These are phyloP conservation scores for Aptenodytes patagonicus DNA, from an alignment of 2,113 vertebrate species.

Conservation along the genomic window DNA sequence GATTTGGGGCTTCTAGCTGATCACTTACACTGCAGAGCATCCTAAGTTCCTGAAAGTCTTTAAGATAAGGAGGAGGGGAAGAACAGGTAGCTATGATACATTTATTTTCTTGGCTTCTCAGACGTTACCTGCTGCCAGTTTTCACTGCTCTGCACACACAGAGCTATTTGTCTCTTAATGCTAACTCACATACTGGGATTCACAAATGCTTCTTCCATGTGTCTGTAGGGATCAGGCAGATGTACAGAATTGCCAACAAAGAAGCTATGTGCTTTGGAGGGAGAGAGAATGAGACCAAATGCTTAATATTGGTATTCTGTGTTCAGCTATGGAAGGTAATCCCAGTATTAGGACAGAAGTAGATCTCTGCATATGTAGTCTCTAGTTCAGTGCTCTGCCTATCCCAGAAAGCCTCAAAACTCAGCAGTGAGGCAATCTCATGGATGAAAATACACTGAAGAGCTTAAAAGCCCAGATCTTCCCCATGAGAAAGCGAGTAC, in stretches of 20 bases:
- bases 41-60: background rate
- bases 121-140: background rate
- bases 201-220: background rate
- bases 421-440: background rate
- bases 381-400: background rate
- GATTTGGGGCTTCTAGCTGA: background rate
- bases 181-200: background rate
- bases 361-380: background rate
- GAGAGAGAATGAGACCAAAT: background rate
- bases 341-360: background rate
- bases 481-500: background rate
- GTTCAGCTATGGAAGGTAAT: background rate
- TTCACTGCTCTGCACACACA: background rate
- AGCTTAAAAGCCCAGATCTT: background rate
- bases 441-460: background rate
- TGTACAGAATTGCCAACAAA: background rate
- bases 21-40: background rate
- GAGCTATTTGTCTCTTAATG: background rate
- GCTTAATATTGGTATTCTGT: background rate
- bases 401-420: background rate
- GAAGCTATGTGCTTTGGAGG: background rate
- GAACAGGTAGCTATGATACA: constrained; percentile 6
- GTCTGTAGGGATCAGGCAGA: background rate
- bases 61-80: background rate
- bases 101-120: constrained; percentile 13